phyloP scores from a whole-genome alignment of 64 coral and sea anemone species.

The Exaiptasia diaphana region DNA sequence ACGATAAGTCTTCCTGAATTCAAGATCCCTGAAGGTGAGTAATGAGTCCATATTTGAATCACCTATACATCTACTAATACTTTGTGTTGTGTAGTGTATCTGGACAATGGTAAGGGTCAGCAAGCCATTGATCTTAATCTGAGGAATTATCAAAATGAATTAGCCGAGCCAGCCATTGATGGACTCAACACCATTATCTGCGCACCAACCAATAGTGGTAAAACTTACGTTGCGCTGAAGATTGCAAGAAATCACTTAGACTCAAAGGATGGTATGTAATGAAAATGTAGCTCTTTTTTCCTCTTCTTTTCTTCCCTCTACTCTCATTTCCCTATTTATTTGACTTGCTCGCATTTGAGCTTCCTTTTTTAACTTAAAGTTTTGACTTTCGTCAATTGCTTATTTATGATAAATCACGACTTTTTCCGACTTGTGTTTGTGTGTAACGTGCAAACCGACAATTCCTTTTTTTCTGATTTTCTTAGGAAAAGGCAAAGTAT shows the following conservation, averaged over 20 bases:
- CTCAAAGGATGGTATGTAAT: not conserved
- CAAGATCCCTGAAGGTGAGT: too few species aligned
- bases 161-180: conserved; percentile 43
- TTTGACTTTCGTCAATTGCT: too few species aligned
- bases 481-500: conserved; percentile 21
- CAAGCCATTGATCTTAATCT: conserved; percentile 5
- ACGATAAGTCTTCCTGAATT: not conserved
- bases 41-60: too few species aligned
- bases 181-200: conserved; percentile 74
- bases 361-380: too few species aligned
- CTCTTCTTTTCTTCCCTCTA: not conserved
- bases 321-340: not conserved
- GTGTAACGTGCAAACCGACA: too few species aligned
- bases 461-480: not conserved
- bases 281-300: not conserved
- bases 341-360: too few species aligned
- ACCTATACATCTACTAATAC: too few species aligned
- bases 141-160: conserved; percentile 51
- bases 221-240: conserved; percentile 73
- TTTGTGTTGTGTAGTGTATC: conserved; percentile 6
- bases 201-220: conserved; percentile 68
- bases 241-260: conserved; percentile 53
- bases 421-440: too few species aligned
- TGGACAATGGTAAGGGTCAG: conserved; percentile 27
- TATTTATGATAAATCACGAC: too few species aligned